These are phyloP conservation scores for Takifugu bimaculatus DNA, from an alignment of 2,113 vertebrate species.

Conservation along the genomic window DNA sequence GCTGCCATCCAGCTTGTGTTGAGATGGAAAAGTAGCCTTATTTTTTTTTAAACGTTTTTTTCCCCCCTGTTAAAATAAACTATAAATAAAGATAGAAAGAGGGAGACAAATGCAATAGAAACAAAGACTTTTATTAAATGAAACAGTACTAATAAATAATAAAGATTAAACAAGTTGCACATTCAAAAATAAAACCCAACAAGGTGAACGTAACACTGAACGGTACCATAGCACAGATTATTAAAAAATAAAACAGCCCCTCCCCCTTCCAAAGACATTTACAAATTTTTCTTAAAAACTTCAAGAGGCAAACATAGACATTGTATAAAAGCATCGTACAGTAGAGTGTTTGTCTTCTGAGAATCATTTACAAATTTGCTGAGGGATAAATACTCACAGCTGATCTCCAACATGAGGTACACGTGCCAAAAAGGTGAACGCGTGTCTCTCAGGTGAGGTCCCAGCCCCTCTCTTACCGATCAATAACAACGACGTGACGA, in stretches of 20 bases:
- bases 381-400: conserved; percentile 67
- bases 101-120: conserved; percentile 46
- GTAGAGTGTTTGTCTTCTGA: conserved; percentile 61
- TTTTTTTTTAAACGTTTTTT: conserved; percentile 2
- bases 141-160: conserved; percentile 76
- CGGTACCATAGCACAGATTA: conserved; percentile 60
- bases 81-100: not conserved
- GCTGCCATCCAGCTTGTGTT: conserved; percentile 25
- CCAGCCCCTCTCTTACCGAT: conserved; percentile 47
- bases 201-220: conserved; percentile 58
- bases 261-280: conserved; percentile 52
- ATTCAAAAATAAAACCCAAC: conserved; percentile 69
- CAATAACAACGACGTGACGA: conserved; percentile 56
- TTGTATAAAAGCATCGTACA: conserved; percentile 74
- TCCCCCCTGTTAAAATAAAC: not conserved
- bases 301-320: conserved; percentile 70
- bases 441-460: conserved; percentile 51
- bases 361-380: conserved; percentile 72
- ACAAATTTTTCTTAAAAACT: conserved; percentile 74
- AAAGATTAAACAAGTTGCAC: conserved; percentile 70
- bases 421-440: conserved; percentile 40
- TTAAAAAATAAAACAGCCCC: conserved; percentile 34
- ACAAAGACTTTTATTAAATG: conserved; percentile 68
- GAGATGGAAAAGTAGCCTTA: conserved; percentile 33
- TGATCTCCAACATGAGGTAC: conserved; percentile 50